Evolutionary conservation across 2,888 invertebrate species (phyloP), one percentile per base, ranked within the genome.

Genomic region (Drosophila ustulata): DNA sequence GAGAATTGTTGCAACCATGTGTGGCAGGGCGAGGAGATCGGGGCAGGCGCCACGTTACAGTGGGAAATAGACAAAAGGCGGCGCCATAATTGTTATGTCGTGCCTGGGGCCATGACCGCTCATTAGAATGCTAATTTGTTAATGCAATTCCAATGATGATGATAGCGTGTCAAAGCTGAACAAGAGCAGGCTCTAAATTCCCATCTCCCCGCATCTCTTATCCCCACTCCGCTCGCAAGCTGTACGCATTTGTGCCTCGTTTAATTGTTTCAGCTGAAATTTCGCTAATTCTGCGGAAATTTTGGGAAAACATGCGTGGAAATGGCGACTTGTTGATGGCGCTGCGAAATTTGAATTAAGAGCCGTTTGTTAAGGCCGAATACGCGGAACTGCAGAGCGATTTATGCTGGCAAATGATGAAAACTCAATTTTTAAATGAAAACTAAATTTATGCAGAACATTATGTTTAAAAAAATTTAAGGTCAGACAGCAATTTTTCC

Each of bases 71-170:
- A 73, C 75, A 68, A 65, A 66, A 78, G 65, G 51, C 79, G 85
- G 79, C 82, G 79, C 82, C 70, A 82, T 82, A 85, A 82, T 82
- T 85, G 79, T 80, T 75, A 66, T 66, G 71, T 75, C 71, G 32
- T 70, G 71, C 66, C 71, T 73, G 51, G 57, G 51, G 70, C 66
- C 61, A 58, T 34, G 52, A 46, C 59, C 53, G 57, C 85, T 82
- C 80, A 86, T 83, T 82, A 88, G 82, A 80, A 83, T 88, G 83
- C 78, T 85, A 88, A 83, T 83, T 83, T 88, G 72, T 78, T 61
- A 85, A 80, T 85, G 82, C 82, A 82, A 88, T 82, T 66, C 78
- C 67, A 66, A 62, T 66, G 59, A 43, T 52, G 65, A 34, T 58
- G 49, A 66, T 68, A n/a, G 55, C 69, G 62, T 68, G 73, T 67